These are phyloP conservation scores for Trididemnum miniatum DNA, from an alignment of 23 tunicate species.

Conservation along the genomic window DNA sequence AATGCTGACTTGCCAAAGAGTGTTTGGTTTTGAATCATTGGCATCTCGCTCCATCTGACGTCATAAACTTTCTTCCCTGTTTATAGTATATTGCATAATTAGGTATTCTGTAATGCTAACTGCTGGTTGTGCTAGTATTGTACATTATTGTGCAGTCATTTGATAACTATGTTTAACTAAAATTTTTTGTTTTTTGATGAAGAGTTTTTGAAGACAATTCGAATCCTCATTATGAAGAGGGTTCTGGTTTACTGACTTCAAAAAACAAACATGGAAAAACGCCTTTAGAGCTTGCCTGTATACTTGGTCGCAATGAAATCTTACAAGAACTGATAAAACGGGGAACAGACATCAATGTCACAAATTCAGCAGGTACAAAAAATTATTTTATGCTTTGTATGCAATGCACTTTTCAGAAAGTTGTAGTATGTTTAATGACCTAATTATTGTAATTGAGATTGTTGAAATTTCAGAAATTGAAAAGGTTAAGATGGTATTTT, in stretches of 20 bases:
- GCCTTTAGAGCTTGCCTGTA: constrained; percentile 76
- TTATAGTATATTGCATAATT: too few species aligned
- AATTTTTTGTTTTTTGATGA: constrained; percentile 24
- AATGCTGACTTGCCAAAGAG: too few species aligned
- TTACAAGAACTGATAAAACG: constrained; percentile 63
- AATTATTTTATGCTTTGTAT: not conserved
- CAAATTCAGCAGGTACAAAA: constrained; percentile 30
- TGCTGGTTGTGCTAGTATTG: too few species aligned
- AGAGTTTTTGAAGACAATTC: constrained; percentile 61
- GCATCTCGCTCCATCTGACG: too few species aligned
- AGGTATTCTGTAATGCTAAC: too few species aligned
- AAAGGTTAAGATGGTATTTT: too few species aligned
- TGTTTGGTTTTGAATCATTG: too few species aligned
- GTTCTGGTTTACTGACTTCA: constrained; percentile 27
- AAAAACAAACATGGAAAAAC: constrained; percentile 49
- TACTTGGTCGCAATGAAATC: constrained; percentile 56
- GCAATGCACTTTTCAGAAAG: not conserved
- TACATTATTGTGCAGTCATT: too few species aligned
- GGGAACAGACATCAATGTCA: constrained; percentile 43
- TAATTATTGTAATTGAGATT: too few species aligned
- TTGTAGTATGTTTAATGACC: not conserved
- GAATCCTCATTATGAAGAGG: constrained; percentile 47
- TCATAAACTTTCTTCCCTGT: too few species aligned
- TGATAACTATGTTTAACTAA: too few species aligned
- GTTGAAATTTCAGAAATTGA: too few species aligned